phyloP scores from a whole-genome alignment of 2,888 invertebrate genomes.

The Phasia obesa region DNA sequence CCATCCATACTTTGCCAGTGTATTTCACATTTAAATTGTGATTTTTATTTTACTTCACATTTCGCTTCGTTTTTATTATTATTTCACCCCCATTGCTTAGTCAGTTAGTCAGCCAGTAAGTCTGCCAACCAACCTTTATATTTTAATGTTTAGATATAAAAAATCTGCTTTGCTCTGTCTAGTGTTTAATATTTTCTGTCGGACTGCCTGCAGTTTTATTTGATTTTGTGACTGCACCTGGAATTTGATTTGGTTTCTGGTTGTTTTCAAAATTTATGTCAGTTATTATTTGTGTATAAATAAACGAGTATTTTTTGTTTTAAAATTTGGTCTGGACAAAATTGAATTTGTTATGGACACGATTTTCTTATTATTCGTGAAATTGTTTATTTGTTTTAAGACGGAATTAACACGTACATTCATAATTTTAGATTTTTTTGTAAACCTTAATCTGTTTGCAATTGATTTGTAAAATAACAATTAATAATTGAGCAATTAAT shows the following conservation, averaged over 20 bases:
- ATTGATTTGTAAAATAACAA: constrained; percentile 3
- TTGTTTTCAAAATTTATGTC: constrained; percentile 66
- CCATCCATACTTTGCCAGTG: constrained; percentile 37
- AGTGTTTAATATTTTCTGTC: constrained; percentile 1
- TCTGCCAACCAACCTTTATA: constrained; percentile 54
- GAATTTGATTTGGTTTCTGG: constrained; percentile 73
- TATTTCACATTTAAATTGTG: constrained; percentile 62
- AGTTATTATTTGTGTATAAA: constrained; percentile 36
- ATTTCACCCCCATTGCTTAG: constrained; percentile 63
- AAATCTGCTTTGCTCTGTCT: constrained; percentile 18
- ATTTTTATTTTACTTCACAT: constrained; percentile 58
- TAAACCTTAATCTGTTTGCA: background rate
- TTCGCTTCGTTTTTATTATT: constrained; percentile 36
- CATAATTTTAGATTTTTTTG: background rate
- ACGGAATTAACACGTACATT: constrained; percentile 52
- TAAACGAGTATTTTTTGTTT: constrained; percentile 1
- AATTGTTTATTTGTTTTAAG: constrained; percentile 63
- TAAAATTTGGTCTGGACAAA: constrained; percentile 54
- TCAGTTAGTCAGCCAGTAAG: constrained; percentile 44
- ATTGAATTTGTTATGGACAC: constrained; percentile 66
- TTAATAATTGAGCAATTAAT: background rate
- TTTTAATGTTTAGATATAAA: constrained; percentile 59
- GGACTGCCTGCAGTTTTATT: constrained; percentile 67
- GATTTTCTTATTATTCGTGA: constrained; percentile 61
- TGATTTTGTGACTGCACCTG: constrained; percentile 73